phyloP scores from a whole-genome alignment of 1,140 invertebrate species.

The Pantala flavescens region DNA sequence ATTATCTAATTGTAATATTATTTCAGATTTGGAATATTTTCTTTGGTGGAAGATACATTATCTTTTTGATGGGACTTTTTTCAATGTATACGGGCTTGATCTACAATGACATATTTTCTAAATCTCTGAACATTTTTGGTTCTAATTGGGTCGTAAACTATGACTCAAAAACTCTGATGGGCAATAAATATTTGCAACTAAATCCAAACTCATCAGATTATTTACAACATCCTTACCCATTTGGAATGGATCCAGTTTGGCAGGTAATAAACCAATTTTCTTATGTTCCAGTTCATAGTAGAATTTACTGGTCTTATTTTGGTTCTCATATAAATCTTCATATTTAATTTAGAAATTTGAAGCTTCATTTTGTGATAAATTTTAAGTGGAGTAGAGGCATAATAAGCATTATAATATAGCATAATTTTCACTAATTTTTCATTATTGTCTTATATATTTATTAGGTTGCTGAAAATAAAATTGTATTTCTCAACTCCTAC shows the following conservation, averaged over 20 bases:
- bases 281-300: no score
- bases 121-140: constrained; percentile 93
- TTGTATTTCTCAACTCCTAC: constrained; percentile 83
- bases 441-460: not conserved
- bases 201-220: constrained; percentile 46
- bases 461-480: constrained; percentile 60
- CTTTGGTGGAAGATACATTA: constrained; percentile 96
- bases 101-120: constrained; percentile 98
- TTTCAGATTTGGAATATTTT: constrained; percentile 90
- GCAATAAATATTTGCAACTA: constrained; percentile 48
- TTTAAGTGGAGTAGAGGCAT: no score
- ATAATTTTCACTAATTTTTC: not conserved
- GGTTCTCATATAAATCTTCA: not conserved
- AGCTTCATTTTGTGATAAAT: no score
- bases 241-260: constrained; percentile 93
- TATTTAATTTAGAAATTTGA: no score
- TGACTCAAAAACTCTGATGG: constrained; percentile 39
- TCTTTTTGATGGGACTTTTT: constrained; percentile 94
- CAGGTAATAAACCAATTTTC: constrained; percentile 49
- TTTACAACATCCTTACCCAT: constrained; percentile 59
- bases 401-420: no score
- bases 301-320: not conserved
- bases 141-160: constrained; percentile 68
- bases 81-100: constrained; percentile 97
- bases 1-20: no score